phyloP scores from a whole-genome alignment of 2,113 vertebrate genomes.

The Aspidoscelis tigris region DNA sequence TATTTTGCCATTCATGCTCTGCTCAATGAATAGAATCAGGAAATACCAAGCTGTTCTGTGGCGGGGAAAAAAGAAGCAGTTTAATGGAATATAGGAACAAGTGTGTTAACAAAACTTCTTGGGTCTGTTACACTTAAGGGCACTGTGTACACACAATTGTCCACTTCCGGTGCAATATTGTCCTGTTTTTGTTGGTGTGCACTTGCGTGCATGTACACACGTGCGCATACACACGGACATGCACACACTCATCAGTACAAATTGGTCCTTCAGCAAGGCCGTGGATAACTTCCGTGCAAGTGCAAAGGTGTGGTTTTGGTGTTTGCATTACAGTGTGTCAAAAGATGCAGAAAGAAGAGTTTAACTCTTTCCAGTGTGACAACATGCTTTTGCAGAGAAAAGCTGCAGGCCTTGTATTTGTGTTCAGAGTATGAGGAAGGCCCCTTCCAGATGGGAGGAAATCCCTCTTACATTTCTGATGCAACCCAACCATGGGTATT shows the following conservation, averaged over 20 bases:
- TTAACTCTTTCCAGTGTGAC: neutral
- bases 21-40: conserved; percentile 52
- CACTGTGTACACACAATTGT: neutral
- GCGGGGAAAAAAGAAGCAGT: neutral
- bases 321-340: neutral
- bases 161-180: neutral
- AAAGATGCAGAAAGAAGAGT: too few species aligned
- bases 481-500: too few species aligned
- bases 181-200: neutral
- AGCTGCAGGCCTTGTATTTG: neutral
- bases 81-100: conserved; percentile 38
- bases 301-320: neutral
- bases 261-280: neutral
- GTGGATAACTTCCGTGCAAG: neutral
- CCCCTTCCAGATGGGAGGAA: too few species aligned
- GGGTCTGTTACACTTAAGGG: accelerated
- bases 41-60: conserved; percentile 50
- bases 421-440: too few species aligned
- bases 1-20: conserved; percentile 52
- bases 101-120: neutral
- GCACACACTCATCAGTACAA: too few species aligned
- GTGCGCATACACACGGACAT: too few species aligned
- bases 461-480: too few species aligned
- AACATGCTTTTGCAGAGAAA: neutral
- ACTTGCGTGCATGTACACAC: too few species aligned